phyloP scores from a whole-genome alignment of 2,888 invertebrate genomes.

The Nasonia oneida region DNA sequence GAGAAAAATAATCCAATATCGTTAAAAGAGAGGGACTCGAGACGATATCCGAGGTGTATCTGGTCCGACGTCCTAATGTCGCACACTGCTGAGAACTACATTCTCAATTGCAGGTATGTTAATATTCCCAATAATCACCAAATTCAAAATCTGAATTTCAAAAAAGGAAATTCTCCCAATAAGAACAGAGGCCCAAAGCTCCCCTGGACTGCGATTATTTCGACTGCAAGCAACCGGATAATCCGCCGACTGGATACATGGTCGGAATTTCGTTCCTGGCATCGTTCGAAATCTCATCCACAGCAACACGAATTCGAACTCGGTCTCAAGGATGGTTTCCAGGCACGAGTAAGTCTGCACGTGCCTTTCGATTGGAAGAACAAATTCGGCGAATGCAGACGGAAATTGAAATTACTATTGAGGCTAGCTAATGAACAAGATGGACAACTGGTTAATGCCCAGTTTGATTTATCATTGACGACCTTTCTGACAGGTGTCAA shows the following conservation, averaged over 20 bases:
- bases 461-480: slow-evolving; percentile 52
- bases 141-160: too few species aligned
- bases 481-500: slow-evolving; percentile 36
- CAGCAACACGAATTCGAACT: slow-evolving; percentile 31
- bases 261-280: neutral
- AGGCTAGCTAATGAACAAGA: slow-evolving; percentile 25
- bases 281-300: neutral
- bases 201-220: slow-evolving; percentile 51
- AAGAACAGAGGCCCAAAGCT: slow-evolving; percentile 44
- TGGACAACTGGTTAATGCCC: slow-evolving; percentile 44
- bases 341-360: slow-evolving; percentile 22
- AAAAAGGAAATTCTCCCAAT: neutral
- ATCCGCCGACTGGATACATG: slow-evolving; percentile 10
- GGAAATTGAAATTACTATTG: slow-evolving; percentile 34
- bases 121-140: neutral
- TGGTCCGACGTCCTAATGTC: slow-evolving; percentile 54
- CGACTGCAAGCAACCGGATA: slow-evolving; percentile 32
- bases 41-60: slow-evolving; percentile 39
- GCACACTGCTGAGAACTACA: slow-evolving; percentile 37
- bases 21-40: neutral
- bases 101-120: slow-evolving; percentile 56
- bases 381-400: neutral
- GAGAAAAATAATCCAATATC: neutral
- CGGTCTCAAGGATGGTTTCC: neutral
- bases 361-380: slow-evolving; percentile 34